Conservation (phyloP, 2,888 invertebrate genomes). For the Cheilosia variabilis region DNA sequence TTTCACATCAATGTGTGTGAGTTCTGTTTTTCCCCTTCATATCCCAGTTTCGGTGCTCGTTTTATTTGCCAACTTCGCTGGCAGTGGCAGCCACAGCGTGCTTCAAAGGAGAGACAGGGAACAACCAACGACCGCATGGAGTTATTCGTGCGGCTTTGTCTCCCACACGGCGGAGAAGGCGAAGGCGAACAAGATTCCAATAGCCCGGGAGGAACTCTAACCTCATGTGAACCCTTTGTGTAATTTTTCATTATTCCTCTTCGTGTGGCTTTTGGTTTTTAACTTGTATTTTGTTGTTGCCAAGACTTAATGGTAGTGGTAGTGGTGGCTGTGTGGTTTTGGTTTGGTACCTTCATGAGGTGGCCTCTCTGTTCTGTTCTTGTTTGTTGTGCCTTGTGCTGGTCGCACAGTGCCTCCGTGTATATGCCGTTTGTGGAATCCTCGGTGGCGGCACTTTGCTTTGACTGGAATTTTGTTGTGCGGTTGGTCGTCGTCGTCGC, state of each 20-base stretch:
- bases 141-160: conserved; percentile 53
- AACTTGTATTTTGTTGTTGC: conserved; percentile 23
- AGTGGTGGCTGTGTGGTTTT: conserved; percentile 21
- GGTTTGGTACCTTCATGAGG: conserved; percentile 35
- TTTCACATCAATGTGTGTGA: conserved; percentile 16
- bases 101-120: conserved; percentile 55
- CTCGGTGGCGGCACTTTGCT: conserved; percentile 67
- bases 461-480: conserved; percentile 72
- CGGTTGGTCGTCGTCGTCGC: conserved; percentile 68
- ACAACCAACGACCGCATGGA: conserved; percentile 29
- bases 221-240: conserved; percentile 73
- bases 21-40: neutral
- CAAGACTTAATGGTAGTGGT: neutral
- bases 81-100: neutral
- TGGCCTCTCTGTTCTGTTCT: conserved; percentile 48
- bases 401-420: conserved; percentile 22
- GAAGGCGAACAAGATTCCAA: conserved; percentile 43
- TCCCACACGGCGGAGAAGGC: conserved; percentile 15
- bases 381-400: neutral
- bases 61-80: conserved; percentile 41
- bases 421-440: conserved; percentile 34
- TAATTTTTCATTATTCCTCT: conserved; percentile 72
- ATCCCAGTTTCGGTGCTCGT: conserved; percentile 34
- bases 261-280: conserved; percentile 61
- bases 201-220: conserved; percentile 70